phyloP scores from a whole-genome alignment of 37 sponge, comb jelly and placozoan genomes.

The Haliclona indistincta region DNA sequence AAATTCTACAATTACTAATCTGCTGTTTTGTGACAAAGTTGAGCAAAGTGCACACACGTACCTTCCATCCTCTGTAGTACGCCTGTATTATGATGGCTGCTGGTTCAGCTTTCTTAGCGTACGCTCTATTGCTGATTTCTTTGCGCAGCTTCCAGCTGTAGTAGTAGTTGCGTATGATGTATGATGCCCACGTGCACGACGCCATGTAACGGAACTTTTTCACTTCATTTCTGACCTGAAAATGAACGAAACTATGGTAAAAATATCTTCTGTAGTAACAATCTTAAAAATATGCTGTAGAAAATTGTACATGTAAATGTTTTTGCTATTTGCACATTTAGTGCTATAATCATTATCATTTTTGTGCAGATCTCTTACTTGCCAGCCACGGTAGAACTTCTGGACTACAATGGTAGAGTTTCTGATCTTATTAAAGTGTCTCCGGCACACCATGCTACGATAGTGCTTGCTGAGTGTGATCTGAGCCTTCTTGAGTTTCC shows the following conservation, averaged over 20 bases:
- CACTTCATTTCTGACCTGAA: background rate
- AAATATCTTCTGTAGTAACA: too few species aligned
- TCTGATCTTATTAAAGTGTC: slow-evolving; percentile 23
- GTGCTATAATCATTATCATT: background rate
- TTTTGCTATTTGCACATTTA: slow-evolving; percentile 59
- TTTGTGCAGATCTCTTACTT: slow-evolving; percentile 31
- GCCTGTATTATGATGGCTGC: slow-evolving; percentile 62
- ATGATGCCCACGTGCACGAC: background rate
- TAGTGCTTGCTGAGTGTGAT: too few species aligned
- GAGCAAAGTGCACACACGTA: slow-evolving; percentile 1
- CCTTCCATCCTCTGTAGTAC: slow-evolving; percentile 69
- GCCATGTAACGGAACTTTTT: background rate
- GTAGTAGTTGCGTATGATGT: background rate
- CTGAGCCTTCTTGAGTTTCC: too few species aligned
- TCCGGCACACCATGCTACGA: slow-evolving; percentile 2
- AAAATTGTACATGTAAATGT: slow-evolving; percentile 8
- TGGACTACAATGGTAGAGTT: slow-evolving; percentile 57
- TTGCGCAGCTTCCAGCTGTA: background rate
- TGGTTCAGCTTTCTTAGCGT: background rate
- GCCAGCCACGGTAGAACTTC: slow-evolving; percentile 66
- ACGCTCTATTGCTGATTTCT: slow-evolving; percentile 12
- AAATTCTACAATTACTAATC: too few species aligned
- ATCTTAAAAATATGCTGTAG: too few species aligned
- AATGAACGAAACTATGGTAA: too few species aligned
- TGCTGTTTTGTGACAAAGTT: background rate